Evolutionary conservation across 2,113 vertebrate species (phyloP).

Genomic region (Mormyrus lacerda): DNA sequence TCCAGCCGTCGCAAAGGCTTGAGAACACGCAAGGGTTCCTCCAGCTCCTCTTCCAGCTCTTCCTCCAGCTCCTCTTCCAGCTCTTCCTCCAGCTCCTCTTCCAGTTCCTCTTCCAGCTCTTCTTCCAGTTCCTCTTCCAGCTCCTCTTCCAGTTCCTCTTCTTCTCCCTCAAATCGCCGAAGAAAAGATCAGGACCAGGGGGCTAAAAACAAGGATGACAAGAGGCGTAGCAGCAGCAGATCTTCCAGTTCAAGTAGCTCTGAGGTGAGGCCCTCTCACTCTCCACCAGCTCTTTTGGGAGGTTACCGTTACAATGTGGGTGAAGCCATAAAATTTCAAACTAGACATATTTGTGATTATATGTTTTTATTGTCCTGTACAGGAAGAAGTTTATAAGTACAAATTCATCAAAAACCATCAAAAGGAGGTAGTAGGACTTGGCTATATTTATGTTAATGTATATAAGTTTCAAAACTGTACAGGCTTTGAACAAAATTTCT

Average conservation of each 20-base stretch:
- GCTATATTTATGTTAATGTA: neutral
- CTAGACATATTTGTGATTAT: neutral
- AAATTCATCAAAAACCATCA: neutral
- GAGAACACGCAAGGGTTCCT: conserved; percentile 2
- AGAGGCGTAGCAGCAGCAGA: neutral
- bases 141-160: neutral
- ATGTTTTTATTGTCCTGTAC: neutral
- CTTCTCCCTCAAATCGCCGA: neutral
- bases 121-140: conserved; percentile 31
- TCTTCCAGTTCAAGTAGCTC: neutral
- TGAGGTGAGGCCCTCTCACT: neutral
- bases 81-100: conserved; percentile 16
- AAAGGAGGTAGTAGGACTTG: neutral
- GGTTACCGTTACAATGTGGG: neutral
- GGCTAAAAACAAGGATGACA: neutral
- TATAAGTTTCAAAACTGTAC: neutral
- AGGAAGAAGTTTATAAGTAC: neutral
- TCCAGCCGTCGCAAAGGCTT: conserved; percentile 19
- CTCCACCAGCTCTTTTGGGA: neutral
- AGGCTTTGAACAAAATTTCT: neutral
- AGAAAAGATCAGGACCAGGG: neutral
- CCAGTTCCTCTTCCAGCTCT: conserved; percentile 21
- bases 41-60: conserved; percentile 19
- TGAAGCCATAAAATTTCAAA: neutral
- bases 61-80: conserved; percentile 11